phyloP scores from a whole-genome alignment of 2,113 vertebrate species.

The Ciconia stormi region DNA sequence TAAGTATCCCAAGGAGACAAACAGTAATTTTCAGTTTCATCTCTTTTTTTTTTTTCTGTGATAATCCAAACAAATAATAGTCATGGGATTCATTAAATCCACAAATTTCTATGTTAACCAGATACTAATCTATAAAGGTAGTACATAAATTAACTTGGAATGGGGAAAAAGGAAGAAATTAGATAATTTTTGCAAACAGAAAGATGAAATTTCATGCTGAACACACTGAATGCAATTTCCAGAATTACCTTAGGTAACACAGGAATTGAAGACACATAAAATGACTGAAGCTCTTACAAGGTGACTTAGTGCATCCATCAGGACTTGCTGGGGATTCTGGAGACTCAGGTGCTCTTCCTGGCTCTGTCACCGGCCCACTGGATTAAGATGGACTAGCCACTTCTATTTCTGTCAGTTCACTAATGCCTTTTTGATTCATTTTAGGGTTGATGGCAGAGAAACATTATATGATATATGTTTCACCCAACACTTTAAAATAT shows the following conservation, averaged over 20 bases:
- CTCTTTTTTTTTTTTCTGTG: background rate
- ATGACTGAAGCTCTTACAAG: background rate
- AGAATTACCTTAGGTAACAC: background rate
- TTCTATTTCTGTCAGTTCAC: background rate
- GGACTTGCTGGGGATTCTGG: background rate
- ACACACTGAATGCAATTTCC: background rate
- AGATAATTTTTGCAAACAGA: background rate
- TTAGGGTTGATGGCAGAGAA: background rate
- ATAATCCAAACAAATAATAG: background rate
- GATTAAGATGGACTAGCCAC: background rate
- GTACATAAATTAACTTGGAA: background rate
- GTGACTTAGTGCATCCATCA: background rate
- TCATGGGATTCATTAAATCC: background rate
- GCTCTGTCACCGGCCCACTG: background rate
- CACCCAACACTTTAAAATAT: background rate
- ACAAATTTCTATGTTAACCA: background rate
- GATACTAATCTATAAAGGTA: background rate
- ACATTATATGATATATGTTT: background rate
- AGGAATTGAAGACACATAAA: background rate
- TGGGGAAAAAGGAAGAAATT: fast-evolving
- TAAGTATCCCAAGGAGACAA: slow-evolving; percentile 18
- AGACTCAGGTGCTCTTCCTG: background rate
- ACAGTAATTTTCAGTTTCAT: background rate
- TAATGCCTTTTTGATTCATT: background rate
- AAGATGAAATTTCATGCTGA: background rate